Evolutionary conservation across 2,113 vertebrate genomes (phyloP).

Genomic region (Pangasianodon gigas): DNA sequence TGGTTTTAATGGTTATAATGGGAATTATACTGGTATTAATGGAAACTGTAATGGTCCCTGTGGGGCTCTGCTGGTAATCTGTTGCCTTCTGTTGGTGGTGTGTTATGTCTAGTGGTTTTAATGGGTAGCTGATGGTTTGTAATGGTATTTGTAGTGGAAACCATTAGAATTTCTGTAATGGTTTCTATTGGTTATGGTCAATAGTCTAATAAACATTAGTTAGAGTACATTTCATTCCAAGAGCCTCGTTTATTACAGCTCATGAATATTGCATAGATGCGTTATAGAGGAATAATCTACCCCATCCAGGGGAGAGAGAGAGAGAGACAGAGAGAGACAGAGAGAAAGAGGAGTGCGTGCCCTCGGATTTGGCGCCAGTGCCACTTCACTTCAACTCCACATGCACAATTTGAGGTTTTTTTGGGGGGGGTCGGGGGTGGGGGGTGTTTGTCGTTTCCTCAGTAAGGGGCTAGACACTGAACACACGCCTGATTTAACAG

Average conservation of each 20-base stretch:
- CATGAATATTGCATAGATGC: neutral
- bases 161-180: too few species aligned
- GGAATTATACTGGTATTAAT: too few species aligned
- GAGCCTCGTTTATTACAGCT: neutral
- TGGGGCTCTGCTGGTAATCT: too few species aligned
- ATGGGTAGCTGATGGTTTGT: too few species aligned
- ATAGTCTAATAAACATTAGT: neutral
- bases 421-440: fast-evolving
- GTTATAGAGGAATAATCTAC: neutral
- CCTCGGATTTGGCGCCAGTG: neutral
- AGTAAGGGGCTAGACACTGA: neutral
- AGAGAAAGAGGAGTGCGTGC: neutral
- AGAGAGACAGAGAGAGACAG: neutral
- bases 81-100: too few species aligned
- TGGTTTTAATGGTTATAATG: too few species aligned
- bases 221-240: neutral
- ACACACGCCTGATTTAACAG: neutral
- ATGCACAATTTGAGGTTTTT: neutral
- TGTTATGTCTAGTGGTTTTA: too few species aligned
- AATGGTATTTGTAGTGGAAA: too few species aligned
- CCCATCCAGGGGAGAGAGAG: too few species aligned
- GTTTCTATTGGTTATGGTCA: too few species aligned
- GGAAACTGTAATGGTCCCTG: too few species aligned
- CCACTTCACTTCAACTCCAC: neutral
- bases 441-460: neutral